Percentiles rank a stretch among this genome's conserved stretches.
Conservation (phyloP, 2,113 vertebrate species). For the Peucedramus taeniatus region DNA sequence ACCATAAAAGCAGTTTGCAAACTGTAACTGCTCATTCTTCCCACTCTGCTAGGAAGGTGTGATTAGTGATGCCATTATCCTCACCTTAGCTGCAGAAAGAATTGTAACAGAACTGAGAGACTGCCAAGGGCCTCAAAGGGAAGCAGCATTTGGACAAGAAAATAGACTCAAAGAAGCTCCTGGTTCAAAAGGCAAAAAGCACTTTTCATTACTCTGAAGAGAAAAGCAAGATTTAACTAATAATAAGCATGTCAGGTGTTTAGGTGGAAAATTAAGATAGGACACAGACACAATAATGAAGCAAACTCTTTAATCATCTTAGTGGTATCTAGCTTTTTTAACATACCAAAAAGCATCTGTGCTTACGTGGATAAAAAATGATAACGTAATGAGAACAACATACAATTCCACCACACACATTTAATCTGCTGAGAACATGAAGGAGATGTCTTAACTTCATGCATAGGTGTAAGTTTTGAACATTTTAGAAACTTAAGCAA, state of each 20-base stretch:
- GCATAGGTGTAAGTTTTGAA: not conserved
- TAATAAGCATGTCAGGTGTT: not conserved
- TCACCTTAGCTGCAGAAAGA: not conserved
- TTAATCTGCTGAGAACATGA: not conserved
- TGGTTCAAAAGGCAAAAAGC: not conserved
- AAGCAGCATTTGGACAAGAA: constrained; percentile 7
- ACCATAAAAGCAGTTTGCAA: not conserved
- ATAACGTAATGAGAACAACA: not conserved
- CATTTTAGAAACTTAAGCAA: not conserved
- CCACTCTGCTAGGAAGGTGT: not conserved
- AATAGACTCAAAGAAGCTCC: not conserved
- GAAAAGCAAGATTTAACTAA: not conserved
- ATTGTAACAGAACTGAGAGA: not conserved
- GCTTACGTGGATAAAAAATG: fast-evolving
- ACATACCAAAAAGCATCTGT: not conserved
- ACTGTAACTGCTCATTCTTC: not conserved
- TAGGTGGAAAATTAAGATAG: not conserved
- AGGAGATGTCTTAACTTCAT: not conserved
- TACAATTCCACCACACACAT: not conserved
- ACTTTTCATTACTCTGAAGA: not conserved
- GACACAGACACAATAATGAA: not conserved
- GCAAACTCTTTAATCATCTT: not conserved
- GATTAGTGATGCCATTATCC: not conserved
- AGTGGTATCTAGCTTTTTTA: not conserved
- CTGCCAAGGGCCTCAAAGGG: not conserved